Evolutionary conservation across 2,113 vertebrate species (phyloP), one percentile per base, ranked within the genome.

Genomic region (Colaptes auratus): DNA sequence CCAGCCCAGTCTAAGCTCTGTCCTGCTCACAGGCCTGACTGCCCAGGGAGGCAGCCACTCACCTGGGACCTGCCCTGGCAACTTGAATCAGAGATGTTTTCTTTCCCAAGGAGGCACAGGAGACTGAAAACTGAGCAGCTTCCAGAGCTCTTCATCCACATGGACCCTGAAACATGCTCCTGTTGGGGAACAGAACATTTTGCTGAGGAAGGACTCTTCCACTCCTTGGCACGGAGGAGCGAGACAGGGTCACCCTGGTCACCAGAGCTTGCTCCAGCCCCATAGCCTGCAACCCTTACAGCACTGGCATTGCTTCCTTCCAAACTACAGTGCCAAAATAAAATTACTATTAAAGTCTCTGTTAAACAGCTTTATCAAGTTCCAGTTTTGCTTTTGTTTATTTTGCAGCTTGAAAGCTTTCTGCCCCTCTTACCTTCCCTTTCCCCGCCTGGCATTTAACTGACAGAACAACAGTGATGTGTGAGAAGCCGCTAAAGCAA

Each of bases 241-340:
- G 9, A 30, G 27, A 31, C 27, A 23, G 6, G n/a, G 21, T 30
- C 48, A 33, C 52, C 35, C 21, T 4, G 24, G 39, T 12, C 52
- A 63, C 52, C 39, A 28, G 39, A 48, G 69, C 7, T 72, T 16
- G 25, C 24, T n/a, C 28, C 42, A 50, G 1, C 33, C 35, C 16
- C 0, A 1, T 1, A 25, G 56, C 28, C 65, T 39, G n/a, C 59
- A 63, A 17, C 7, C 44, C 36, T 30, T 30, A 9, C 8, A 20
- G 56, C 0, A 0, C n/a, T 6, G 6, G 36, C 7, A 2, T 2
- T 28, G n/a, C 69, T 63, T 25, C 15, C 30, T 19, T 15, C 7
- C 16, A 15, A 13, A 3, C 15, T 5, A 11, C 5, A 18, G 10
- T 4, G 28, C 12, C 16, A 63, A 59, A 80, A 36, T 9, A 66